Base-by-base conservation (phyloP, 2,113 vertebrate species). In the Lasiurus borealis region DNA sequence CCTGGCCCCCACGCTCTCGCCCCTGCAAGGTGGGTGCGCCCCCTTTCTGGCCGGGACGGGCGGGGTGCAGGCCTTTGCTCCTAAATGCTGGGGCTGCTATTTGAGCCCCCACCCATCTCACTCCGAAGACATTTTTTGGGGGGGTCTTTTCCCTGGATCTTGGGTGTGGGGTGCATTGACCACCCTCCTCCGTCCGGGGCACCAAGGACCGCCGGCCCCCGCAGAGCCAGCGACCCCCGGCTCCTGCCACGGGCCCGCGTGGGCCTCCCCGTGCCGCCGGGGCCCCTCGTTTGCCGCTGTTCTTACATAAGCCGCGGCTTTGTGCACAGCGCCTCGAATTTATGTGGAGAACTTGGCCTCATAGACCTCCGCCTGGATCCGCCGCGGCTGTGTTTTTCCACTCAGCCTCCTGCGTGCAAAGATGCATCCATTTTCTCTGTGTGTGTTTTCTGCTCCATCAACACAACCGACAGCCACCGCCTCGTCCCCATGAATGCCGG, bases 121-220 rank as follows among this genome's bases (percentile, higher is more conserved):
- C 54, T 18, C 15, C 46, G 2, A 40, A 77, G 77, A 78, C 57
- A 40, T 16, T 57, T 89, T 83, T 59, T 48, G 8, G 25, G 52
- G 52, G 15, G 7, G 57, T 78, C 44, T 72, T 50, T 34, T 80
- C 84, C 0, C 48, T 27, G 76, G 85, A 52, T 52, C 57, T 46
- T 21, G 0, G 8, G 52, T 3, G 11, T 9, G 6, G 48, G 57
- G 9, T 27, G 62, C 54, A 0, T 3, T 11, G 10, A 3, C 54
- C 80, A 6, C 14, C n/a, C 75, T 11, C 59, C 52, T 50, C 7
- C 3, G 7, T 76, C 66, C 25, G 1, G 1, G 2, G 82, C 62
- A 12, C 9, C 0, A 31, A 11, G 9, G 80, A 11, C 16, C 11
- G 1, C 0, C 23, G 31, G 77, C 59, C 66, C 44, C 21, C 1